Conservation (phyloP, 2,888 invertebrate genomes). For the Scaptomyza polygonia region DNA sequence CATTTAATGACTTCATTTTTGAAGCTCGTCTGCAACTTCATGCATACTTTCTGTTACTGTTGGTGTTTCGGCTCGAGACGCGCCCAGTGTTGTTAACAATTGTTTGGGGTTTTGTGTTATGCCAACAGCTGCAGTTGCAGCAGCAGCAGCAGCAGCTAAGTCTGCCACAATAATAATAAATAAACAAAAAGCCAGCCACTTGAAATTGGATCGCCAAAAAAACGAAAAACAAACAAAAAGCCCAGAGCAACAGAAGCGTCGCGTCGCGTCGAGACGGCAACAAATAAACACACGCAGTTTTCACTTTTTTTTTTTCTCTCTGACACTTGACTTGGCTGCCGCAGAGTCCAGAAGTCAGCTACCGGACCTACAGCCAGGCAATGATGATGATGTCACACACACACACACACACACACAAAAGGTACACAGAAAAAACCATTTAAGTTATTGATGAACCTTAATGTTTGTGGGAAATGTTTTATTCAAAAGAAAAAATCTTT, state of each 20-base stretch:
- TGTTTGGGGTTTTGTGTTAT: constrained; percentile 65
- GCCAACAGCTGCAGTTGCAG: constrained; percentile 76
- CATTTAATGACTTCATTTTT: constrained; percentile 48
- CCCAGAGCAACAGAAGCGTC: constrained; percentile 28
- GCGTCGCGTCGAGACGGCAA: constrained; percentile 36
- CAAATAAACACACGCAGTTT: constrained; percentile 72
- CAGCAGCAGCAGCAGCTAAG: constrained; percentile 12
- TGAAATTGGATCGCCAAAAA: constrained; percentile 81
- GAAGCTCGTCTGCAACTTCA: constrained; percentile 24
- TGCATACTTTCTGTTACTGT: constrained; percentile 53
- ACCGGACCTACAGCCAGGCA: constrained; percentile 34
- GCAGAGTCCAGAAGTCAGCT: constrained; percentile 70
- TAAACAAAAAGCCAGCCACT: constrained; percentile 70
- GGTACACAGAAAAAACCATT: too few relatives aligned
- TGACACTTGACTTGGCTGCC: constrained; percentile 73
- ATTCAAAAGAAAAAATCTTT: too few relatives aligned
- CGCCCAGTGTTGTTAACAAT: constrained; percentile 76
- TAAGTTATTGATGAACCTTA: too few relatives aligned
- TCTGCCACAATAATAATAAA: constrained; percentile 74
- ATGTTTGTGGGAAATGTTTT: too few relatives aligned
- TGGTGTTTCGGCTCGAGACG: constrained; percentile 50
- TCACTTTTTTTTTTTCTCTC: too few relatives aligned
- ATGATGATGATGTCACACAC: constrained; percentile 75
- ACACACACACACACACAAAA: constrained; percentile 12
- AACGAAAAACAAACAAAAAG: constrained; percentile 70